Conservation (phyloP, 2,797 vertebrate genomes). For the Typhlichthys eigenmanni region DNA sequence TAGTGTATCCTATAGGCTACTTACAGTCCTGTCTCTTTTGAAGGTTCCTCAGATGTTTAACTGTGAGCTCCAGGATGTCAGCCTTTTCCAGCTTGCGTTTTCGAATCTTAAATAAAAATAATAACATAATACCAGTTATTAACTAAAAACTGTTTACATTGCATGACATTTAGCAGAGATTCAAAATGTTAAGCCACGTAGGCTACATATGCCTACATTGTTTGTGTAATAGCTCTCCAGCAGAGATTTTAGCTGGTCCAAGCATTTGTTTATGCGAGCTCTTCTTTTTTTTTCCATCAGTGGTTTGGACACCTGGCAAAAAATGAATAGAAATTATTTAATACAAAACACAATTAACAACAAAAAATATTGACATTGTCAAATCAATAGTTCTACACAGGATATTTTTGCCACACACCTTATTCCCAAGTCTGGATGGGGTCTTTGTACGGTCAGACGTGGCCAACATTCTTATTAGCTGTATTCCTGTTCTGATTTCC, state of each 20-base stretch:
- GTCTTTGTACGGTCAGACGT: constrained; percentile 60
- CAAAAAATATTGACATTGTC: not conserved
- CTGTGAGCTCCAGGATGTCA: constrained; percentile 89
- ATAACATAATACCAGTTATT: not conserved
- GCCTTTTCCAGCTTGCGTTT: constrained; percentile 92
- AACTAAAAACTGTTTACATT: not conserved
- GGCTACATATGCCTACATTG: constrained; percentile 71
- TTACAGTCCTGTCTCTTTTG: constrained; percentile 81
- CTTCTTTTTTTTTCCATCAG: constrained; percentile 90
- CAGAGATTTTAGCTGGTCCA: constrained; percentile 84
- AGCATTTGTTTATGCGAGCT: constrained; percentile 86
- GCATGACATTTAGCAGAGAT: not conserved
- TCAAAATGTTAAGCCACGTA: not conserved
- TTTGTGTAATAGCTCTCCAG: constrained; percentile 85
- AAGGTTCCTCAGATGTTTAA: constrained; percentile 85
- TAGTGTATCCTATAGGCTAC: constrained; percentile 20
- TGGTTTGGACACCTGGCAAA: constrained; percentile 84
- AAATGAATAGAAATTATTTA: not conserved
- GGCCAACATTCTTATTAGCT: constrained; percentile 67
- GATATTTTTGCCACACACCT: constrained; percentile 52
- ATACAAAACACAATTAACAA: not conserved
- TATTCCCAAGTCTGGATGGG: constrained; percentile 60
- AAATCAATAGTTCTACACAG: not conserved
- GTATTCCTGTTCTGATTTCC: constrained; percentile 21
- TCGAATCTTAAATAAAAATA: constrained; percentile 73